Evolutionary conservation across 1,140 invertebrate genomes (phyloP), one percentile per base, ranked within the genome.

Genomic region (Drosophila micromelanica): DNA sequence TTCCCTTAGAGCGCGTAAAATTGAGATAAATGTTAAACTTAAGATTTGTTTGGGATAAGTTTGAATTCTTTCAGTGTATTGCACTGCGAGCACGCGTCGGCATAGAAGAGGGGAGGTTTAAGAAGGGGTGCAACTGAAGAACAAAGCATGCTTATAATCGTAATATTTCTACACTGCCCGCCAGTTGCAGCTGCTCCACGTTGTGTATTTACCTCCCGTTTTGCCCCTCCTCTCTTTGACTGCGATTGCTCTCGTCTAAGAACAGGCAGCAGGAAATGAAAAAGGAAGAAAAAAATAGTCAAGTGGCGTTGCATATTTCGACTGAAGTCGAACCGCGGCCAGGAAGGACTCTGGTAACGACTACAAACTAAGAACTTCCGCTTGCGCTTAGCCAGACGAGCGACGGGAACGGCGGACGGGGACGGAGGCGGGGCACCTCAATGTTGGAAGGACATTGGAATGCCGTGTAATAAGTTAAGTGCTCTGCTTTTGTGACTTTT

Each of bases 401-500:
- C 15, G 12, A 4, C 11, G 12, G 5, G 9, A 6, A 20, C 5
- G 20, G 9, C n/a, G 11, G 9, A 15, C 40, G n/a, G 40, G 7
- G 32, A 17, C 11, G 43, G n/a, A 13, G 49, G 30, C 48, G 49
- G 8, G 42, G 23, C 52, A 45, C 59, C 23, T 64, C 55, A 70
- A 49, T 46, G 40, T 67, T 76, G 35, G 72, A 76, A 64, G 59
- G 64, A 74, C 76, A 61, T 65, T 65, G 59, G 62, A 76, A 79
- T 89, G 84, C 82, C 82, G 72, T 82, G 84, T 89, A 82, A 87
- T 87, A 87, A 87, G 79, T 87, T 82, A 89, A 87, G 84, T 87
- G 84, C 82, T 87, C 17, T 71, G 68, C 82, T 87, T 86, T 89
- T 87, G 60, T 68, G 79, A 63, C 61, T 52, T 60, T 71, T 42